A percentile compares a stretch with the other conserved stretches of the same genome.
Evolutionary conservation across 1,140 invertebrate genomes (phyloP).

Genomic region (Drosophila oshimai): DNA sequence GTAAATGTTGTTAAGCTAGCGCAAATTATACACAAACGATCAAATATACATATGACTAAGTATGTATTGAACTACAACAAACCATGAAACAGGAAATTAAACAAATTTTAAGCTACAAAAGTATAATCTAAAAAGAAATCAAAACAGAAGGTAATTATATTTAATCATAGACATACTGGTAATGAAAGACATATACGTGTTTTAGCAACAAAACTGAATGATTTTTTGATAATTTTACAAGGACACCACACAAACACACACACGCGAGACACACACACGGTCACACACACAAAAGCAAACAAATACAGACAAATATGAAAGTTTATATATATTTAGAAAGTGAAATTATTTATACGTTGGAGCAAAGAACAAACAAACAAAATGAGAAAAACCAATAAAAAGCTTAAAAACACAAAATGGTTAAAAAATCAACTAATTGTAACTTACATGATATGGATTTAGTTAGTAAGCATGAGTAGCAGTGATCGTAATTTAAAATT

Average conservation of each 20-base stretch:
- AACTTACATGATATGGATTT: constrained; percentile 75
- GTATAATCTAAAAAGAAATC: constrained; percentile 63
- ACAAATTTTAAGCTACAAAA: constrained; percentile 78
- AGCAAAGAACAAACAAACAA: constrained; percentile 56
- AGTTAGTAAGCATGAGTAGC: constrained; percentile 73
- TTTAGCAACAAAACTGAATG: constrained; percentile 69
- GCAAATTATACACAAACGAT: constrained; percentile 71
- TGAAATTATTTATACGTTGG: constrained; percentile 77
- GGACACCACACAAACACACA: constrained; percentile 21
- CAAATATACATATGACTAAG: constrained; percentile 53
- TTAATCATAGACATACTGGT: constrained; percentile 45
- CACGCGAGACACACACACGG: constrained; percentile 27
- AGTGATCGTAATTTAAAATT: constrained; percentile 81
- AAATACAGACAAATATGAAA: constrained; percentile 56
- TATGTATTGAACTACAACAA: constrained; percentile 66
- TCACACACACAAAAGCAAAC: constrained; percentile 33
- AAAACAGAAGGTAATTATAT: constrained; percentile 47
- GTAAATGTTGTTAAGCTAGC: constrained; percentile 79
- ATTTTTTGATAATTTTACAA: constrained; percentile 82
- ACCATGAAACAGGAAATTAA: constrained; percentile 77
- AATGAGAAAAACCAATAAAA: constrained; percentile 20
- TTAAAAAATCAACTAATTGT: constrained; percentile 59
- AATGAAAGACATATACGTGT: constrained; percentile 58
- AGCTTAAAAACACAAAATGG: constrained; percentile 22
- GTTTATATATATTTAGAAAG: constrained; percentile 80